Conservation (phyloP, 2,888 invertebrate species). For the Dicycla oo region DNA sequence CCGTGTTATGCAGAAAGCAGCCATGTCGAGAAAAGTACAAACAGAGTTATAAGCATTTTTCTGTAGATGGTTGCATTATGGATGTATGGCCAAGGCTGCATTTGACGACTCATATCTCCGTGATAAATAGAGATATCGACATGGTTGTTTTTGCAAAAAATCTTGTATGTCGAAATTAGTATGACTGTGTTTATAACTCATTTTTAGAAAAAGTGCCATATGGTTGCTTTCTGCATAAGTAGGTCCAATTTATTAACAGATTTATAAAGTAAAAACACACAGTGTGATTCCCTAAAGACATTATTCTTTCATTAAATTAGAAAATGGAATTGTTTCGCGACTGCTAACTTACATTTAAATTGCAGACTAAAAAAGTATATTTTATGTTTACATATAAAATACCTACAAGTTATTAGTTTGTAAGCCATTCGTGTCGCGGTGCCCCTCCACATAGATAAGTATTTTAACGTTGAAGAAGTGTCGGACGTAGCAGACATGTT, state of each 20-base stretch:
- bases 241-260: neutral
- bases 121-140: too few relatives aligned
- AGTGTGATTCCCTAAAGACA: neutral
- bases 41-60: too few relatives aligned
- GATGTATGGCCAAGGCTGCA: too few relatives aligned
- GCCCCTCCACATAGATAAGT: conserved; percentile 41
- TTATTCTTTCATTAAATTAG: neutral
- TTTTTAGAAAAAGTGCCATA: too few relatives aligned
- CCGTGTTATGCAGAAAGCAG: too few relatives aligned
- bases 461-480: conserved; percentile 47
- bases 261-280: neutral
- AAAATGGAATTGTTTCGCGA: neutral
- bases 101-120: too few relatives aligned
- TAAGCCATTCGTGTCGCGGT: conserved; percentile 37
- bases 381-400: conserved; percentile 42
- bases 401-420: conserved; percentile 35
- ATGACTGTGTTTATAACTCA: too few relatives aligned
- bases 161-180: too few relatives aligned
- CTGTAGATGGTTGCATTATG: too few relatives aligned
- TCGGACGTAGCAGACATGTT: conserved; percentile 52
- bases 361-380: conserved; percentile 32
- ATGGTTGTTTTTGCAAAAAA: too few relatives aligned
- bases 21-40: too few relatives aligned
- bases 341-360: conserved; percentile 37
- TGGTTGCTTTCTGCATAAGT: too few relatives aligned